Percentiles rank a stretch among this genome's conserved stretches.
phyloP scores from a whole-genome alignment of 2,888 invertebrate genomes.

The Mellilla xanthometata region DNA sequence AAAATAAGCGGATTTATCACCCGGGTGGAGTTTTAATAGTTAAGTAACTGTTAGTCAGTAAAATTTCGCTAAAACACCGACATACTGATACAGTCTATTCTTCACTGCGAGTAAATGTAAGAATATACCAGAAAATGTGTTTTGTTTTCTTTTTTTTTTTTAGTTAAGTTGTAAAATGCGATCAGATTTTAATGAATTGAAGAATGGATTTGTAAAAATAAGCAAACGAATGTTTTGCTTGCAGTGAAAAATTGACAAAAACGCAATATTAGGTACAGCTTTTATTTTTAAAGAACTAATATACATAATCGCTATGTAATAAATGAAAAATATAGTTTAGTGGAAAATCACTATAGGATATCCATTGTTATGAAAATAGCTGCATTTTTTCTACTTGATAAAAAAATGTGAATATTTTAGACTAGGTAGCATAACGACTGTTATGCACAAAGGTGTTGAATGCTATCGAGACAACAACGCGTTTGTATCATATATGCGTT shows the following conservation, averaged over 20 bases:
- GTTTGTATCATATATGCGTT: too few relatives aligned
- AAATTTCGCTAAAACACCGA: constrained; percentile 11
- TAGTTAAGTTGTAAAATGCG: too few relatives aligned
- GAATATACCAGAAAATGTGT: not conserved
- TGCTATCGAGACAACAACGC: too few relatives aligned
- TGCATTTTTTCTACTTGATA: not conserved
- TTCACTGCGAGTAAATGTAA: not conserved
- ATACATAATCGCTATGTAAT: constrained; percentile 9
- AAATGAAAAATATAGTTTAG: constrained; percentile 7
- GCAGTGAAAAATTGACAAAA: not conserved
- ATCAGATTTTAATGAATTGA: too few relatives aligned
- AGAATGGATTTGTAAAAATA: too few relatives aligned
- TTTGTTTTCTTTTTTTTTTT: too few relatives aligned
- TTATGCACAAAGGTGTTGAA: too few relatives aligned
- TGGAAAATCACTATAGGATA: constrained; percentile 3
- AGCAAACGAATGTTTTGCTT: not conserved
- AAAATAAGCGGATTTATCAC: too few relatives aligned
- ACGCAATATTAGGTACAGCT: constrained; percentile 8
- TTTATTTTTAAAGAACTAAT: constrained; percentile 8
- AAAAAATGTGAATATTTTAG: not conserved
- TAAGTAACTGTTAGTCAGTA: not conserved
- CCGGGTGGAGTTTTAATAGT: too few relatives aligned
- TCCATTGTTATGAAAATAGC: not conserved
- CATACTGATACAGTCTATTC: not conserved
- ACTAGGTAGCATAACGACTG: too few relatives aligned